phyloP scores from a whole-genome alignment of 2,113 vertebrate genomes.

The Neolamprologus sp. region DNA sequence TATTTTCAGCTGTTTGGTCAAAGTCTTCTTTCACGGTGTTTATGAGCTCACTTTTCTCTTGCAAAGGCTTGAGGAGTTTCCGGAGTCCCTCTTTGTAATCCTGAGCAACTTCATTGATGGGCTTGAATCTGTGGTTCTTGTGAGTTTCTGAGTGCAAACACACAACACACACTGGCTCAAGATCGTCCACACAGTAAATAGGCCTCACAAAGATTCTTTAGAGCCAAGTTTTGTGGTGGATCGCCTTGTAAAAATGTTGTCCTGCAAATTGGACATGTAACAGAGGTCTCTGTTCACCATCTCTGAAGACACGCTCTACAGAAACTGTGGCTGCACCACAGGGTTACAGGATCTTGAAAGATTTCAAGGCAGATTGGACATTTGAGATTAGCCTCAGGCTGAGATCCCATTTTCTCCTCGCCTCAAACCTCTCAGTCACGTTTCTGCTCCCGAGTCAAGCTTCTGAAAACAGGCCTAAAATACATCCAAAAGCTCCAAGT shows the following conservation, averaged over 20 bases:
- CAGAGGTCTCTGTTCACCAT: neutral
- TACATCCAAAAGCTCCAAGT: neutral
- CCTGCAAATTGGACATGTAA: neutral
- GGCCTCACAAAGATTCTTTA: neutral
- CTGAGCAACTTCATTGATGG: neutral
- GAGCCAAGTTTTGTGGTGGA: neutral
- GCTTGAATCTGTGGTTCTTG: neutral
- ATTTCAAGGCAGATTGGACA: neutral
- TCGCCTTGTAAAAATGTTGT: neutral
- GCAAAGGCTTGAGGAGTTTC: neutral
- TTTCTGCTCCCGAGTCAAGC: neutral
- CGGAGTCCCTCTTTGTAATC: neutral
- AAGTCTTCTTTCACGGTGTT: neutral
- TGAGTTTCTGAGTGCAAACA: neutral
- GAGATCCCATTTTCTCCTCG: neutral
- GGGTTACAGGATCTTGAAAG: neutral
- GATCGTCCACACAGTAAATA: neutral
- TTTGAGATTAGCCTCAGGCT: neutral
- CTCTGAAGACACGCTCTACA: neutral
- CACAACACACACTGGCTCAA: neutral
- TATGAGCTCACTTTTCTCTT: neutral
- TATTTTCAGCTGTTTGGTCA: neutral
- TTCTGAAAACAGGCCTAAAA: neutral
- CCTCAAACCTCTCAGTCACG: neutral
- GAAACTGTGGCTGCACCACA: conserved; percentile 3